Evolutionary conservation across 2,797 vertebrate species (phyloP).

Genomic region (Sparus aurata): DNA sequence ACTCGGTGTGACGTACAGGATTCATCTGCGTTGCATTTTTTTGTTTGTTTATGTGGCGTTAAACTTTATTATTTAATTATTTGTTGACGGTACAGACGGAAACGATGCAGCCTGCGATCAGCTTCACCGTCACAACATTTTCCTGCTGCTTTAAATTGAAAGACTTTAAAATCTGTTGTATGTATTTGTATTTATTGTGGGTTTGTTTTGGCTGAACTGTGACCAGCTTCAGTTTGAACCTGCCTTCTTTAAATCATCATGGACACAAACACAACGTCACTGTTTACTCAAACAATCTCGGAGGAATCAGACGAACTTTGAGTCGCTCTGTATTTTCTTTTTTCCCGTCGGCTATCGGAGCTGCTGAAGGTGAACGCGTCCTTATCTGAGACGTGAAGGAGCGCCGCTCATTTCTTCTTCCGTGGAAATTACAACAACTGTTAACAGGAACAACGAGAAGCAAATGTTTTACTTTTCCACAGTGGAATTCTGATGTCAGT

Average conservation of each 20-base stretch:
- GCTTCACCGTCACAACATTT: no score
- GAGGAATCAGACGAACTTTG: neutral
- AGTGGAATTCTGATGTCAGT: neutral
- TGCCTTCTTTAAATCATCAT: no score
- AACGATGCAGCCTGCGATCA: no score
- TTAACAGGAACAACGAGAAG: neutral
- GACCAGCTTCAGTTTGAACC: no score
- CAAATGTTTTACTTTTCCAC: neutral
- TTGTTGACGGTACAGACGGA: no score
- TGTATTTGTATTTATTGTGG: no score
- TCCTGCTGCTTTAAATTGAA: neutral
- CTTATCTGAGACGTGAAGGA: constrained; percentile 32
- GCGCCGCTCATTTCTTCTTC: neutral
- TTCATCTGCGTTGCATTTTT: no score
- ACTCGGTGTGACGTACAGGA: no score
- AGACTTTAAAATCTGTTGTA: no score
- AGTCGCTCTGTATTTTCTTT: neutral
- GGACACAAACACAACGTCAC: neutral
- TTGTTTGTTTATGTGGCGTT: no score
- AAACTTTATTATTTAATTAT: no score
- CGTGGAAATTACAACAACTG: neutral
- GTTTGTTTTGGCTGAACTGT: neutral
- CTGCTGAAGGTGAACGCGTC: constrained; percentile 53
- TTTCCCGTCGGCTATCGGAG: constrained; percentile 28
- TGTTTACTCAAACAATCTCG: neutral